Evolutionary conservation across 2,888 invertebrate species (phyloP).

Genomic region (Drosophila monieri): DNA sequence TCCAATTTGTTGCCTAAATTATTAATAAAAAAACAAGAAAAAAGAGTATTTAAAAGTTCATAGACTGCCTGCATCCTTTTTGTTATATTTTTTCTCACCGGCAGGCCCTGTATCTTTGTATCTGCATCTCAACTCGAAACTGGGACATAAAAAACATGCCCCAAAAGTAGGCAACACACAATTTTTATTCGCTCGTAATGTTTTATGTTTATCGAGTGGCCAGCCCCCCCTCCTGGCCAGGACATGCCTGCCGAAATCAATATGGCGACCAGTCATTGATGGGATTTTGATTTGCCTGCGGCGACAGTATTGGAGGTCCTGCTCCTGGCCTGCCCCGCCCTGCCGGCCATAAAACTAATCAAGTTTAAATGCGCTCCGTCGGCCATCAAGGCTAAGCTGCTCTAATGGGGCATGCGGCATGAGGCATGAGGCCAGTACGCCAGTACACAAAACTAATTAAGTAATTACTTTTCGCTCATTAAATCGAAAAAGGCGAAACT

Average conservation of each 20-base stretch:
- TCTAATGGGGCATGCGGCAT: constrained; percentile 54
- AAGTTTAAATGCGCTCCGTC: constrained; percentile 73
- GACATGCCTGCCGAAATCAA: constrained; percentile 53
- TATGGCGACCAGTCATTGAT: constrained; percentile 72
- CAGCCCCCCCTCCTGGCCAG: too few species aligned
- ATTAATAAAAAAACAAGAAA: not conserved
- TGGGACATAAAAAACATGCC: constrained; percentile 48
- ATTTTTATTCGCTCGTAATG: constrained; percentile 49
- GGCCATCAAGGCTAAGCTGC: constrained; percentile 66
- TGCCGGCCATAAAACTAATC: constrained; percentile 69
- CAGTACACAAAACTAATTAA: constrained; percentile 68
- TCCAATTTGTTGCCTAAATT: too few species aligned
- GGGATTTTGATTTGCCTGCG: constrained; percentile 71
- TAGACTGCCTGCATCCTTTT: not conserved
- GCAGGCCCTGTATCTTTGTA: constrained; percentile 14
- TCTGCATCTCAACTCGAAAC: constrained; percentile 15
- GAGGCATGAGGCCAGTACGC: constrained; percentile 1
- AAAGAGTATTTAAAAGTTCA: not conserved
- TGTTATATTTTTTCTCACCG: not conserved
- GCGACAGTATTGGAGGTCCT: constrained; percentile 14
- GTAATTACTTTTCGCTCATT: constrained; percentile 80
- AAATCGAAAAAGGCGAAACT: constrained; percentile 60
- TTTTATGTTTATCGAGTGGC: constrained; percentile 21
- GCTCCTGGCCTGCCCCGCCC: not conserved
- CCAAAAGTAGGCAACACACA: constrained; percentile 68